Evolutionary conservation across 2,888 invertebrate genomes (phyloP).

Genomic region (Netelia melanura): DNA sequence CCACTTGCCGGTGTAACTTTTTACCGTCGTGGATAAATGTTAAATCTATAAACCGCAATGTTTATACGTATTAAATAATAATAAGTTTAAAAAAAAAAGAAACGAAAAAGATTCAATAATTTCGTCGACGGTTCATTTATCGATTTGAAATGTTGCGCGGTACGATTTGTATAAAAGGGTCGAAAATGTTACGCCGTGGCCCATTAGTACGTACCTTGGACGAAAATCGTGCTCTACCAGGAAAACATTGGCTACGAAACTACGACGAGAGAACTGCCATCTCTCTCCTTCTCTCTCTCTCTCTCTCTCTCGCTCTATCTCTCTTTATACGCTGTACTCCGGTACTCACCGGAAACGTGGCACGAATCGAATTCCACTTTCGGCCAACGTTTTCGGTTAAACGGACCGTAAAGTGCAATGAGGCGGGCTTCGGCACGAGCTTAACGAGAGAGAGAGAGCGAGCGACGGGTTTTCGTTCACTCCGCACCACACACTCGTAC

Average conservation of each 20-base stretch:
- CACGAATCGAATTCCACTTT: slow-evolving; percentile 82
- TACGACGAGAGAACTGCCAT: slow-evolving; percentile 5
- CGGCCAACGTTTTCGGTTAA: slow-evolving; percentile 78
- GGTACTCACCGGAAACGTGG: slow-evolving; percentile 76
- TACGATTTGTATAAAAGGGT: slow-evolving; percentile 39
- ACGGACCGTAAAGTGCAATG: slow-evolving; percentile 81
- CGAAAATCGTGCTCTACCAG: slow-evolving; percentile 39
- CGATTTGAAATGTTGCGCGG: slow-evolving; percentile 26
- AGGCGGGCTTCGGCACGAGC: slow-evolving; percentile 74
- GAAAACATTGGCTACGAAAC: slow-evolving; percentile 36
- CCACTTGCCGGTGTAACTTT: slow-evolving; percentile 30
- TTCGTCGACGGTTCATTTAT: slow-evolving; percentile 4
- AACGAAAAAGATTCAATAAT: neutral
- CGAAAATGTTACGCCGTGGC: slow-evolving; percentile 26
- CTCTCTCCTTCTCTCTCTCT: slow-evolving; percentile 23
- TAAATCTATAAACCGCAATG: neutral
- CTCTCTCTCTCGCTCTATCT: slow-evolving; percentile 3
- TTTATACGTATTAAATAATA: neutral
- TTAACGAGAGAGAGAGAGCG: slow-evolving; percentile 30
- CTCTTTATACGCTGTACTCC: slow-evolving; percentile 50
- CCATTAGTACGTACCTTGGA: slow-evolving; percentile 50
- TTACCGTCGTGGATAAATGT: slow-evolving; percentile 15
- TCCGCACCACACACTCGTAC: slow-evolving; percentile 31
- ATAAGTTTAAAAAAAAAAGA: no score
- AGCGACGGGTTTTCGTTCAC: slow-evolving; percentile 57